These are phyloP conservation scores for Drosophila grimshawi DNA, from an alignment of 1,140 invertebrate species.

Conservation along the genomic window DNA sequence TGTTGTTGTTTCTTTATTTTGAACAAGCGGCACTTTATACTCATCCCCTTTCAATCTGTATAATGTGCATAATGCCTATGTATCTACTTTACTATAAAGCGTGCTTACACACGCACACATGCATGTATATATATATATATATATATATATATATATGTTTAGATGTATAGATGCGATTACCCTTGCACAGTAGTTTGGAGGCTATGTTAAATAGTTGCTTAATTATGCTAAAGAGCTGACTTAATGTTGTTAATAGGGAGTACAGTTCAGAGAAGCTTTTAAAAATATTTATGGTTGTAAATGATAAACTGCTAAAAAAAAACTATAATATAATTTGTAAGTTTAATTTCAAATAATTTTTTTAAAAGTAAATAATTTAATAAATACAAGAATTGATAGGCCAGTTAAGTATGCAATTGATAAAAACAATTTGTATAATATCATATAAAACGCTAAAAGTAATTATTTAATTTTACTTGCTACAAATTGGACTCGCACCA, in stretches of 20 bases:
- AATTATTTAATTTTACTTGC: not conserved
- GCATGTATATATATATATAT: slow-evolving; percentile 8
- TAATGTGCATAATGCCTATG: slow-evolving; percentile 76
- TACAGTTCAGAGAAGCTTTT: no score
- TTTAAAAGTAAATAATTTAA: no score
- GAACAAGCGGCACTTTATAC: slow-evolving; percentile 79
- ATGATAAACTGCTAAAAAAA: no score
- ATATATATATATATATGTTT: slow-evolving; percentile 1
- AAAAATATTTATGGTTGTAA: no score
- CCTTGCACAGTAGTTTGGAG: slow-evolving; percentile 48
- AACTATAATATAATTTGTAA: no score
- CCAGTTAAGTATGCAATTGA: no score
- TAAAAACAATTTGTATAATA: no score
- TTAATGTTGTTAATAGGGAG: no score
- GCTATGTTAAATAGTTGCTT: not conserved
- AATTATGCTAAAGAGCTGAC: not conserved
- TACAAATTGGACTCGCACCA: not conserved
- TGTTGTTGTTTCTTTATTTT: slow-evolving; percentile 56
- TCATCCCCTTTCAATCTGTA: slow-evolving; percentile 69
- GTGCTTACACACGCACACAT: slow-evolving; percentile 39
- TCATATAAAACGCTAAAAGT: not conserved
- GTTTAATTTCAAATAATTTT: no score
- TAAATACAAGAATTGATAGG: no score
- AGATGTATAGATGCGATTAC: slow-evolving; percentile 64
- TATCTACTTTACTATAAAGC: slow-evolving; percentile 79